Conservation (phyloP, 2,888 invertebrate genomes). For the Sphecodes monilicornis region DNA sequence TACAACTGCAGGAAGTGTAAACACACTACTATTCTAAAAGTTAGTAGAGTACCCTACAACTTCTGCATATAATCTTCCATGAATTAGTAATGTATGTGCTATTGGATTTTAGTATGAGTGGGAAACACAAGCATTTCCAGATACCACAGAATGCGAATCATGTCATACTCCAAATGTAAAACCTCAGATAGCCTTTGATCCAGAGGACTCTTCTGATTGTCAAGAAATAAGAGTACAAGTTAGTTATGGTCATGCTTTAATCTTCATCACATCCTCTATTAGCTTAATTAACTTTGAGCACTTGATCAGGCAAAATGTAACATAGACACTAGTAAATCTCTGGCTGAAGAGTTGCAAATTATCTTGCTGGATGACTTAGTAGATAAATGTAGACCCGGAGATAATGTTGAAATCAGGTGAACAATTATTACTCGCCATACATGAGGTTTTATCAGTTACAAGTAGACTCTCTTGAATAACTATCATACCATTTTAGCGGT, state of each 20-base stretch:
- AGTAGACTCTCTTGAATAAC: background rate
- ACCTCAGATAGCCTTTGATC: conserved; percentile 86
- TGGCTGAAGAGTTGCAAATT: conserved; percentile 75
- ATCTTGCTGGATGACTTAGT: conserved; percentile 90
- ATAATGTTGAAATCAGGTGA: conserved; percentile 94
- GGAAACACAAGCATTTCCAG: conserved; percentile 79
- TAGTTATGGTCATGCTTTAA: conserved; percentile 51
- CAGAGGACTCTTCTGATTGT: conserved; percentile 91
- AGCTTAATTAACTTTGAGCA: background rate
- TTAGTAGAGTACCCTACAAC: conserved; percentile 69
- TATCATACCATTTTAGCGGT: conserved; percentile 87
- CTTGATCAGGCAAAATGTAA: conserved; percentile 57
- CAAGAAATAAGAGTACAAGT: conserved; percentile 94
- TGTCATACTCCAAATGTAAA: conserved; percentile 78
- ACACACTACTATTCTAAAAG: conserved; percentile 88
- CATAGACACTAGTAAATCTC: conserved; percentile 33
- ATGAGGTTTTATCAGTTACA: background rate
- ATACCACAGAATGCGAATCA: conserved; percentile 76
- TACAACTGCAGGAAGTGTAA: conserved; percentile 93
- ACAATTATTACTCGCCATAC: conserved; percentile 45
- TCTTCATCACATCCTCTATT: background rate
- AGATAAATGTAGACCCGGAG: conserved; percentile 94
- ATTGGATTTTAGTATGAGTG: conserved; percentile 77
- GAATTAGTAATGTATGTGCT: background rate
- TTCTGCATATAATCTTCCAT: background rate